Conservation (phyloP, 1,140 invertebrate species). For the Eueides isabella region DNA sequence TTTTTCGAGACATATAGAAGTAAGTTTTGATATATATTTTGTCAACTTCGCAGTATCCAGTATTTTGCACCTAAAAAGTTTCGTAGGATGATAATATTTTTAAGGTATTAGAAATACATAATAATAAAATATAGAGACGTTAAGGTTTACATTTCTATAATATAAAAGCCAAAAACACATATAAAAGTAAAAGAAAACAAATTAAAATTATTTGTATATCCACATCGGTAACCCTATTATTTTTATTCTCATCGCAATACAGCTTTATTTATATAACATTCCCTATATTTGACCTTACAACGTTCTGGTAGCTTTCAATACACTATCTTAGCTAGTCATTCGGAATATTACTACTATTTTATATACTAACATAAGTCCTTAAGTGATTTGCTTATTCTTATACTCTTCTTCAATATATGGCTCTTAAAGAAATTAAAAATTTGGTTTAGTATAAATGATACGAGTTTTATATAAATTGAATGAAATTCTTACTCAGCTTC, state of each 20-base stretch:
- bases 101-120: too few species aligned
- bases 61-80: too few species aligned
- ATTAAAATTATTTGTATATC: background rate
- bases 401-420: background rate
- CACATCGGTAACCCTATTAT: conserved; percentile 19
- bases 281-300: conserved; percentile 50
- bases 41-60: too few species aligned
- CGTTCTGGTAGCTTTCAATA: conserved; percentile 55
- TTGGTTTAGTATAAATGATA: background rate
- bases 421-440: background rate
- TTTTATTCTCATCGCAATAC: conserved; percentile 55
- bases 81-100: too few species aligned
- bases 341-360: background rate
- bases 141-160: too few species aligned
- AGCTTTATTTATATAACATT: conserved; percentile 64
- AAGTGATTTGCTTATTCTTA: background rate
- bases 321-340: conserved; percentile 32
- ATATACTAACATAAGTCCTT: background rate
- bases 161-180: too few species aligned
- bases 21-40: too few species aligned
- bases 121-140: too few species aligned
- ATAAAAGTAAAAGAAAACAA: background rate
- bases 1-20: background rate
- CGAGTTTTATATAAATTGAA: background rate
- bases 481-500: too few species aligned